Evolutionary conservation across 2,797 vertebrate genomes (phyloP).

Genomic region (Squalus acanthias): DNA sequence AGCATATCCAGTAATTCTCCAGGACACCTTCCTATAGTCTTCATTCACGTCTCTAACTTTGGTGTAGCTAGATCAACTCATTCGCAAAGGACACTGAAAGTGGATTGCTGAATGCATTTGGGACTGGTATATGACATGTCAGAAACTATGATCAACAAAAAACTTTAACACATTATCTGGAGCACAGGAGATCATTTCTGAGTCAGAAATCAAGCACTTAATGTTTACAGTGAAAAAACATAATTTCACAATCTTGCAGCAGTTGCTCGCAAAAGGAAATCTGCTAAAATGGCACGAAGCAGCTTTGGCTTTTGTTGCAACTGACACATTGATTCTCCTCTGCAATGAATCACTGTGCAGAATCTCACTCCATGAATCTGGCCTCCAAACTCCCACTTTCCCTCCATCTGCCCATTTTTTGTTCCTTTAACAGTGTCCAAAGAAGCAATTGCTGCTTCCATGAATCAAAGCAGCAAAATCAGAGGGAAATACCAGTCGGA

Average conservation of each 20-base stretch:
- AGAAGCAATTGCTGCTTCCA: not conserved
- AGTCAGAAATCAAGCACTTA: constrained; percentile 9
- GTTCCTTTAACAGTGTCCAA: not conserved
- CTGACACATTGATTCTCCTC: not conserved
- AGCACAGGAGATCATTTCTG: not conserved
- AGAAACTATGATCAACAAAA: not conserved
- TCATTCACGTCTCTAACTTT: not conserved
- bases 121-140: too few relatives aligned
- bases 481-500: not conserved
- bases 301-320: not conserved
- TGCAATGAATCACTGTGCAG: not conserved
- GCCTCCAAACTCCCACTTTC: not conserved
- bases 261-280: not conserved
- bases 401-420: not conserved
- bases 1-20: not conserved
- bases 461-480: not conserved
- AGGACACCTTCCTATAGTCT: not conserved
- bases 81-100: not conserved
- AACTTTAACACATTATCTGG: not conserved
- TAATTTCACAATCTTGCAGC: not conserved
- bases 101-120: not conserved
- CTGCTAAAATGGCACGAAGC: not conserved
- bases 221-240: not conserved
- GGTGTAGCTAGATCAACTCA: not conserved
- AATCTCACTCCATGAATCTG: not conserved